phyloP scores from a whole-genome alignment of 2,888 invertebrate species.

The Clepsis dumicolana region DNA sequence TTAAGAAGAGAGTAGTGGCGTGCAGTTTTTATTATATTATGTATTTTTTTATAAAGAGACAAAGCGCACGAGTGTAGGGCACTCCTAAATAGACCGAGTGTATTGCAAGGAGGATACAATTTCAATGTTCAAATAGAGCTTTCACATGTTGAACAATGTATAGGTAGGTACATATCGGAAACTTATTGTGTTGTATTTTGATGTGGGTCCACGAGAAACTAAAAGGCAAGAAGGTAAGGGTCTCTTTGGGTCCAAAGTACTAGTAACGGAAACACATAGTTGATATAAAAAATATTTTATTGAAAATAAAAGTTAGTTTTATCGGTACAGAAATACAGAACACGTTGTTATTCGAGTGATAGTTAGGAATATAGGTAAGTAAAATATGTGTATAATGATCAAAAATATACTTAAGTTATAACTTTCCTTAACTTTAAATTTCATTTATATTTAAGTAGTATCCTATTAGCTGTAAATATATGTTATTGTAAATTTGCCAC shows the following conservation, averaged over 20 bases:
- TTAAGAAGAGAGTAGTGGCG: too few relatives aligned
- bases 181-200: not conserved
- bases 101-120: too few relatives aligned
- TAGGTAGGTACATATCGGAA: not conserved
- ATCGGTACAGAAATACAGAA: not conserved
- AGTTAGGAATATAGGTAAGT: not conserved
- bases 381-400: not conserved
- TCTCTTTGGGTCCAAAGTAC: not conserved
- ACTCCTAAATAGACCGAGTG: too few relatives aligned
- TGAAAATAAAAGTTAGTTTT: not conserved
- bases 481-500: not conserved
- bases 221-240: not conserved
- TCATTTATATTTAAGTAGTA: too few relatives aligned
- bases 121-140: not conserved
- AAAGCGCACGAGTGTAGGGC: too few relatives aligned
- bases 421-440: not conserved
- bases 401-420: not conserved
- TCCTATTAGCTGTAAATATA: too few relatives aligned
- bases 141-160: not conserved
- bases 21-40: too few relatives aligned
- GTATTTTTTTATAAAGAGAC: too few relatives aligned
- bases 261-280: not conserved
- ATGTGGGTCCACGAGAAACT: not conserved
- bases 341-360: not conserved
- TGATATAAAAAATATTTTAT: not conserved